Conservation (phyloP, 37 sponge, comb jelly and placozoan genomes). For the Halichondria panicea region DNA sequence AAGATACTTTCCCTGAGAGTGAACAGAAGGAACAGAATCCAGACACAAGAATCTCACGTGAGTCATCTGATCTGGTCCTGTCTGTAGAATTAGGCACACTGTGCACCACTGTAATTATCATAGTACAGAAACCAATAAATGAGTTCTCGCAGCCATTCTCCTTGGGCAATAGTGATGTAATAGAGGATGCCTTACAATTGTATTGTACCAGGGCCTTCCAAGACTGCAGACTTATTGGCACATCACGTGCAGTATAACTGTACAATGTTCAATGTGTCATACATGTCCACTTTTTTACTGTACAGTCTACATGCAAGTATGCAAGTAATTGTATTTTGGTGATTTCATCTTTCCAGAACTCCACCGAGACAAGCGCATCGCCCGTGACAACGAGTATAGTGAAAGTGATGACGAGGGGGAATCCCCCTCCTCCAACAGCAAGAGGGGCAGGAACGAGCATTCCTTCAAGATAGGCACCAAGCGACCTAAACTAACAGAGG, state of each 20-base stretch:
- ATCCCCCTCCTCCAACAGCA: background rate
- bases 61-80: conserved; percentile 9
- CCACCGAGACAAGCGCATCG: conserved; percentile 73
- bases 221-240: background rate
- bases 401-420: conserved; percentile 95
- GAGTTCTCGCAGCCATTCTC: too few species aligned
- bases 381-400: conserved; percentile 80
- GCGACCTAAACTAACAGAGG: conserved; percentile 26
- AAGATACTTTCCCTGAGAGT: conserved; percentile 64
- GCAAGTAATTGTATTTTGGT: background rate
- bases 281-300: background rate
- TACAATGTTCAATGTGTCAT: background rate
- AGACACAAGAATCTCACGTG: conserved; percentile 85
- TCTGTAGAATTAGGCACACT: too few species aligned
- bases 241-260: background rate
- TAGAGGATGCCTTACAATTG: too few species aligned
- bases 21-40: conserved; percentile 76
- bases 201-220: background rate
- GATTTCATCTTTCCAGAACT: conserved; percentile 37
- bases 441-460: conserved; percentile 32
- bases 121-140: too few species aligned
- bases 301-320: background rate
- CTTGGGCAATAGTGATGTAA: too few species aligned
- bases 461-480: conserved; percentile 17
- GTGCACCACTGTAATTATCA: too few species aligned